Base-by-base conservation (phyloP, 2,888 invertebrate species). In the Agrochola lychnidis region DNA sequence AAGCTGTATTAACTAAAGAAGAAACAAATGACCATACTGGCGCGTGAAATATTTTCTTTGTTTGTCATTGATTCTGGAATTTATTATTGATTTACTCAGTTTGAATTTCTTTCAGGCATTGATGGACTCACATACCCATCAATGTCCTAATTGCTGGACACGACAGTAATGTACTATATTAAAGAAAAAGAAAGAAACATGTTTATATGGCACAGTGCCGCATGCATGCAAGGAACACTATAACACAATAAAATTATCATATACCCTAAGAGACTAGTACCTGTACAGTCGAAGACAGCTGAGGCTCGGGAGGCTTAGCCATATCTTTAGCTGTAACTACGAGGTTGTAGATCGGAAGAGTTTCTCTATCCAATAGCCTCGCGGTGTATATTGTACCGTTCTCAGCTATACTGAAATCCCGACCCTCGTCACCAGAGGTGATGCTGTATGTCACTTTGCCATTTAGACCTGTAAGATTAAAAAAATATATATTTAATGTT, bases 331-430 rank as follows among this genome's bases (percentile, higher is more conserved):
- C 99, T 71, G 98, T 98, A 66, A 99, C 98, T 61, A 98, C 97
- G 89, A 99, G 97, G 93, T 98, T 98, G 96, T 99, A 99, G 45
- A 98, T 97, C 22, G 98, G 97, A 84, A 98, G 97, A 61, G 97
- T 97, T 95, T 99, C 99, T 82, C 99, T 97, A 94, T 99, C 99
- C 90, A 99, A 97, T 63, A 94, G 91, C 85, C 97, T 97, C 77
- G 97, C 97, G 7, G 99, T 99, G 92, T 97, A 97, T 84, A 99
- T 98, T 25, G 98, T 98, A 68, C 99, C 99, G 93, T 99, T 99
- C 81, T 97, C 94, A 40, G 97, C 97, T 89, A 99, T 98, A 82
- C 96, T 97, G 93, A 99, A 99, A 92, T 98, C 98, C 56, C 97
- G 97, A 72, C 97, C 97, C 69, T 98, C 98, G 93, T 99, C 98